Evolutionary conservation across 2,888 invertebrate species (phyloP).

Genomic region (Melinaea marsaeus): DNA sequence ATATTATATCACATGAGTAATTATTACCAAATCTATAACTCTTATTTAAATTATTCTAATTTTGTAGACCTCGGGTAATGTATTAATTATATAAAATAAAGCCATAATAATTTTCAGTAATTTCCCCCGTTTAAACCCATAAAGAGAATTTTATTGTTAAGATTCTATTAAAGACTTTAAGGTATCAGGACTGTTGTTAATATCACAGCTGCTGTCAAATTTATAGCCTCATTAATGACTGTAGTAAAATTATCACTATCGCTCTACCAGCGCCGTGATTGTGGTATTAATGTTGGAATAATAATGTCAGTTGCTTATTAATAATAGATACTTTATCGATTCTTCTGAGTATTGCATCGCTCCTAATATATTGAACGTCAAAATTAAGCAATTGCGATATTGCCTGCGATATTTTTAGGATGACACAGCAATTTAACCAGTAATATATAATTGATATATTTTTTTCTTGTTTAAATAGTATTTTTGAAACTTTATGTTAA

Average conservation of each 20-base stretch:
- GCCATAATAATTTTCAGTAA: background rate
- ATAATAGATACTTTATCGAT: too few species aligned
- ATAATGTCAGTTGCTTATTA: too few species aligned
- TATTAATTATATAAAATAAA: background rate
- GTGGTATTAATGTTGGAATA: background rate
- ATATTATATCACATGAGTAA: background rate
- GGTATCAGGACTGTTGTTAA: conserved; percentile 7
- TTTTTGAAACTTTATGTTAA: too few species aligned
- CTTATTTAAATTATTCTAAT: background rate
- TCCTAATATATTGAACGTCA: too few species aligned
- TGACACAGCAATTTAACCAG: too few species aligned
- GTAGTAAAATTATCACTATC: conserved; percentile 21
- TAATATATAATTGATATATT: too few species aligned
- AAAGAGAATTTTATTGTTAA: conserved; percentile 3
- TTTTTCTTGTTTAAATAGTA: too few species aligned
- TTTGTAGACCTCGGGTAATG: background rate
- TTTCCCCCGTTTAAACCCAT: background rate
- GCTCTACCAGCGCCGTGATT: conserved; percentile 18
- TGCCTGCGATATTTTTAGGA: too few species aligned
- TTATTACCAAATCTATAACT: background rate
- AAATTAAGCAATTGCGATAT: too few species aligned
- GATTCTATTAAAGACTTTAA: background rate
- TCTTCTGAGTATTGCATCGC: too few species aligned
- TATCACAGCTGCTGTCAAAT: conserved; percentile 13
- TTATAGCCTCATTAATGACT: conserved; percentile 24